A percentile compares a stretch with the other conserved stretches of the same genome.
Evolutionary conservation across 2,113 vertebrate species (phyloP).

Genomic region (Plecturocebus donacophilus): DNA sequence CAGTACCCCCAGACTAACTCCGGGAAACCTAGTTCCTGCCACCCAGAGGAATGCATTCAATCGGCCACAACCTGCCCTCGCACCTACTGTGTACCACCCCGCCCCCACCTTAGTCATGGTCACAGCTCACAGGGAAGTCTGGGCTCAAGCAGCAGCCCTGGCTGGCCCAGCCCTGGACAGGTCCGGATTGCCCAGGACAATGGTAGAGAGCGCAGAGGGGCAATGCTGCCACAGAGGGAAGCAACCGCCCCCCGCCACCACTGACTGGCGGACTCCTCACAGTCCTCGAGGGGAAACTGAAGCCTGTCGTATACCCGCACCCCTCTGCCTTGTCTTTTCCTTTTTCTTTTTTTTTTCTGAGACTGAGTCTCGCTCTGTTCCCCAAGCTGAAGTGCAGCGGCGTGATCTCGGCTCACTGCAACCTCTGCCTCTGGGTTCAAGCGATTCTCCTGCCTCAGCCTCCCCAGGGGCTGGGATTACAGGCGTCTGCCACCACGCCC

Average conservation of each 20-base stretch:
- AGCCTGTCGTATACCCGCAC: background rate
- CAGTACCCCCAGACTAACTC: background rate
- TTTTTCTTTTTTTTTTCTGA: background rate
- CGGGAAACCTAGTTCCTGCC: background rate
- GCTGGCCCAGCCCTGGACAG: background rate
- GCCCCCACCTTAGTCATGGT: background rate
- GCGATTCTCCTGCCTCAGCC: too few relatives aligned
- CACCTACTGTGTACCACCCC: background rate
- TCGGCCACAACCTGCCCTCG: background rate
- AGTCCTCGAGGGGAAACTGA: background rate
- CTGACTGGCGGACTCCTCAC: background rate
- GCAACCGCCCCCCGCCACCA: fast-evolving
- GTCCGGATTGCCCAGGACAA: background rate
- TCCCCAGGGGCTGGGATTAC: too few relatives aligned
- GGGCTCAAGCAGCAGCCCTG: background rate
- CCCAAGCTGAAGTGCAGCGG: too few relatives aligned
- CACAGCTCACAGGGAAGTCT: background rate
- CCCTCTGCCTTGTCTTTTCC: background rate
- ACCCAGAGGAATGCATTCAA: background rate
- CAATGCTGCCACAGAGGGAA: background rate
- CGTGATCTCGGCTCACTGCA: too few relatives aligned
- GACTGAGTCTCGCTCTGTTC: too few relatives aligned
- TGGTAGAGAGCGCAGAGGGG: background rate
- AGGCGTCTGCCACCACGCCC: too few relatives aligned
- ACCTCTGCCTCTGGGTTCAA: too few relatives aligned